Percentiles rank a stretch among this genome's conserved stretches.
phyloP scores from a whole-genome alignment of 2,113 vertebrate genomes.

The Anoplopoma fimbria region DNA sequence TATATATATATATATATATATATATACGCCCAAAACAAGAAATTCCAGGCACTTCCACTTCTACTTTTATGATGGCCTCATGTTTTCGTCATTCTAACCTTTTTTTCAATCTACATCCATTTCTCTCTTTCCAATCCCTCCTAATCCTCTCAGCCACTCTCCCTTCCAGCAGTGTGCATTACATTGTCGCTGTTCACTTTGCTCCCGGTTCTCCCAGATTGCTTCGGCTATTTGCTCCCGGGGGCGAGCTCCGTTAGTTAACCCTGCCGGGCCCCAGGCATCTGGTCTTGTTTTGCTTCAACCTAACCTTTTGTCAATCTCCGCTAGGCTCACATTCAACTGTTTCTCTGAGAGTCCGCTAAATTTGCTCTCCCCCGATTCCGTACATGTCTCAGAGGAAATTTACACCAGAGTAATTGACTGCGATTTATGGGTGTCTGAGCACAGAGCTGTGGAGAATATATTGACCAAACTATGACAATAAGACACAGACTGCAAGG shows the following conservation, averaged over 20 bases:
- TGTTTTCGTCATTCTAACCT: neutral
- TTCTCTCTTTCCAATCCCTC: neutral
- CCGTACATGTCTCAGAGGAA: constrained; percentile 62
- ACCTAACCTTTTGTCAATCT: constrained; percentile 45
- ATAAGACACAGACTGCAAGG: constrained; percentile 19
- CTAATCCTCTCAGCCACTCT: constrained; percentile 12
- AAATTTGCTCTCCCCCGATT: constrained; percentile 57
- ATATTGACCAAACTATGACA: constrained; percentile 39
- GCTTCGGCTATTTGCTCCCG: constrained; percentile 61
- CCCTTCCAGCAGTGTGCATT: constrained; percentile 7
- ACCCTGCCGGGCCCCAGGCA: constrained; percentile 33
- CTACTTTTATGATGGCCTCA: neutral
- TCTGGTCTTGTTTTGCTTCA: constrained; percentile 57
- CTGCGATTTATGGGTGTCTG: constrained; percentile 57
- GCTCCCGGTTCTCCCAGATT: constrained; percentile 31
- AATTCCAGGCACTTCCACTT: neutral
- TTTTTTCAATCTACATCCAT: constrained; percentile 1
- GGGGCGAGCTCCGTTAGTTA: constrained; percentile 64
- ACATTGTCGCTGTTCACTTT: constrained; percentile 58
- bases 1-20: too few relatives aligned
- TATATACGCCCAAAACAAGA: too few relatives aligned
- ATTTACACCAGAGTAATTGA: constrained; percentile 64
- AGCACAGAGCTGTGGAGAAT: constrained; percentile 38
- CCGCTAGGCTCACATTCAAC: constrained; percentile 9
- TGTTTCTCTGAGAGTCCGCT: constrained; percentile 54